Evolutionary conservation across 1,140 invertebrate genomes (phyloP), one percentile per base, ranked within the genome.

Genomic region (Ceratina calcarata): DNA sequence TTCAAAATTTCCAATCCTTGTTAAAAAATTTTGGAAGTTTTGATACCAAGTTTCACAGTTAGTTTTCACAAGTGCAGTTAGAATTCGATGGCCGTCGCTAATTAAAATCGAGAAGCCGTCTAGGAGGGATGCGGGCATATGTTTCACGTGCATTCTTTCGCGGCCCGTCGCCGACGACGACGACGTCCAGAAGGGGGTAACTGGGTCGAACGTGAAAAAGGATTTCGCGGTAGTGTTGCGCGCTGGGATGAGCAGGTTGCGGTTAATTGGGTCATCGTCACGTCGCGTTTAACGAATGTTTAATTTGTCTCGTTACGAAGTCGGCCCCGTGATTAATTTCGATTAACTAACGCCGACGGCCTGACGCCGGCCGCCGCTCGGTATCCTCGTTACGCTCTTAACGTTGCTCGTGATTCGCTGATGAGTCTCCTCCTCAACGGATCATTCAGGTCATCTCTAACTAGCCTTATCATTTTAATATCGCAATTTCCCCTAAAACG

Each of bases 221-320:
- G 27, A 49, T 16, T 16, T 58, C 32, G 71, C 22, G 37, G 10
- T 45, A 45, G 37, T 45, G 37, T 72, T 75, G 53, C 49, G 22
- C 69, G 58, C 58, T 53, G 61, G 73, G 78, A 85, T 69, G 81
- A 85, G 53, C 67, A 37, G 83, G 83, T 61, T 64, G 76, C 53
- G 61, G 84, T 85, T 85, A 85, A 85, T 85, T 85, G 79, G 84
- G 70, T 73, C 84, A 78, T 74, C 70, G 81, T 80, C 80, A 71
- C 78, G 83, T 72, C 61, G 62, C 76, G 83, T 87, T 88, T 87
- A 87, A 84, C 77, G 78, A 88, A 87, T 89, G 81, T 89, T 89
- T 89, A 89, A 89, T 89, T 88, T 87, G 81, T 85, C 80, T 85
- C 86, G 78, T 81, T 79, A 80, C 77, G 72, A 81, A 78, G 81